Conservation (phyloP, 2,797 vertebrate genomes). For the Euthynnus affinis region DNA sequence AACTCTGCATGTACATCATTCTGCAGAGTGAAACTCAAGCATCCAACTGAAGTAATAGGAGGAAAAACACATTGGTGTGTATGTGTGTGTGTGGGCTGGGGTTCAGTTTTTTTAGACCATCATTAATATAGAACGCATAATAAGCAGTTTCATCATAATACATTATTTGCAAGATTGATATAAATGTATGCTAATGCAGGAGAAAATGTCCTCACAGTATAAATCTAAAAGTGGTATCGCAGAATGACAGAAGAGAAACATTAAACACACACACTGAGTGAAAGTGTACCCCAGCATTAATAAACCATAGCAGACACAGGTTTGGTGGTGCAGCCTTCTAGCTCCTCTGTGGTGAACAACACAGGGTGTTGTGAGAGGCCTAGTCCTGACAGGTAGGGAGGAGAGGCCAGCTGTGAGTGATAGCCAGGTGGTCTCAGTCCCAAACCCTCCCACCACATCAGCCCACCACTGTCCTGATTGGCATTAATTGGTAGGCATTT, state of each 20-base stretch:
- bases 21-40: no score
- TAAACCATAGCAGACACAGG: slow-evolving; percentile 66
- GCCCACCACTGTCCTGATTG: slow-evolving; percentile 75
- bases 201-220: background rate
- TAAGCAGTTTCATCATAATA: no score
- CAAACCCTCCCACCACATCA: slow-evolving; percentile 65
- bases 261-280: background rate
- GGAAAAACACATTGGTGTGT: no score
- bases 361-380: slow-evolving; percentile 34
- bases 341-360: slow-evolving; percentile 33
- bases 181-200: no score
- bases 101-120: no score
- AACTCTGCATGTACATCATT: no score
- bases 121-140: no score
- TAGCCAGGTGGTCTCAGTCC: slow-evolving; percentile 76
- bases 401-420: slow-evolving; percentile 72
- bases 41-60: no score
- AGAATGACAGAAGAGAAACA: background rate
- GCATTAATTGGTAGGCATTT: slow-evolving; percentile 79
- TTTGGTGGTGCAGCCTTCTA: slow-evolving; percentile 19
- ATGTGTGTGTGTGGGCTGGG: no score
- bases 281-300: slow-evolving; percentile 57
- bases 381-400: slow-evolving; percentile 64
- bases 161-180: no score
- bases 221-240: background rate